A percentile compares a stretch with the other conserved stretches of the same genome.
Conservation (phyloP, 2,113 vertebrate genomes). For the Ciconia maguari region DNA sequence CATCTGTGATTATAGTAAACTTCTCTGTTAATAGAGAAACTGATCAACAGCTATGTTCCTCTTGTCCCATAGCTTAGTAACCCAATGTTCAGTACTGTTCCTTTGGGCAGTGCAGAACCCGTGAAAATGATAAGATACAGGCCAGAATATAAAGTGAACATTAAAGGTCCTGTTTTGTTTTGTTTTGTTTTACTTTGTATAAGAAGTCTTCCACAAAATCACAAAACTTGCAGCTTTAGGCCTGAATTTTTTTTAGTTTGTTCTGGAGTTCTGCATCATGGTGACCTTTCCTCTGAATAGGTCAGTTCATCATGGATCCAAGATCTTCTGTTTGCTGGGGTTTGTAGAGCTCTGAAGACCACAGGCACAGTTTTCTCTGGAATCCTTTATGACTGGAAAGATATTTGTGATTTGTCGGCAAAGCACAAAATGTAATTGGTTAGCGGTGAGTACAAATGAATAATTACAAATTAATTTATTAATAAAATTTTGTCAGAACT, state of each 20-base stretch:
- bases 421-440: not conserved
- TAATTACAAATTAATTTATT: not conserved
- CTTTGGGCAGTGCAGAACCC: not conserved
- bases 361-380: not conserved
- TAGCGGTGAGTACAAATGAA: not conserved
- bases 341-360: not conserved
- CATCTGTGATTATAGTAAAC: not conserved
- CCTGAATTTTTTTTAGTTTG: rapidly evolving
- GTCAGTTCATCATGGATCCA: not conserved
- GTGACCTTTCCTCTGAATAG: not conserved
- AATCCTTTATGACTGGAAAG: not conserved
- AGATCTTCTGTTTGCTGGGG: not conserved
- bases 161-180: not conserved
- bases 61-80: not conserved
- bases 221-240: not conserved
- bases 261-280: not conserved
- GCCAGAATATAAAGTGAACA: not conserved
- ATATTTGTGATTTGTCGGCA: not conserved
- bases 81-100: rapidly evolving
- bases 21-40: not conserved
- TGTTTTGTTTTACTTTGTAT: not conserved
- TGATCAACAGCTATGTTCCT: not conserved
- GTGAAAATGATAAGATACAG: not conserved
- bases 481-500: not conserved
- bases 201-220: not conserved